phyloP scores from a whole-genome alignment of 2,797 vertebrate genomes.

The Acrossocheilus fasciatus region DNA sequence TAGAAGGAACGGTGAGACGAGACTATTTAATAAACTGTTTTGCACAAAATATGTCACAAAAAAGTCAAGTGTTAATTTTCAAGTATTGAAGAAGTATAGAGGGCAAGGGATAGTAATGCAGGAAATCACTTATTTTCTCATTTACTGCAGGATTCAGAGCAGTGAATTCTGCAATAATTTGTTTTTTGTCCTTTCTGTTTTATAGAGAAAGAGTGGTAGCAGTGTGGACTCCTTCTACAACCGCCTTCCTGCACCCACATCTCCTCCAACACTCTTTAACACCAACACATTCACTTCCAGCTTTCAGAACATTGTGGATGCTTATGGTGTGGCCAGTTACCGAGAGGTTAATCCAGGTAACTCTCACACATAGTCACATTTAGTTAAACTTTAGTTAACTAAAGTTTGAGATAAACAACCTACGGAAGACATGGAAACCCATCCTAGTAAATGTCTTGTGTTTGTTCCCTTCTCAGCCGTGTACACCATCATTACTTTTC shows the following conservation, averaged over 20 bases:
- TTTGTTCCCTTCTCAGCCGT: slow-evolving; percentile 75
- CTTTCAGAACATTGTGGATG: slow-evolving; percentile 83
- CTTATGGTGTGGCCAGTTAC: slow-evolving; percentile 82
- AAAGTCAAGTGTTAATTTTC: background rate
- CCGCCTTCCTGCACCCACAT: slow-evolving; percentile 59
- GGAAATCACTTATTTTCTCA: background rate
- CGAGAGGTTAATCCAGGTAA: slow-evolving; percentile 84
- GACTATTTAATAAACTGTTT: background rate
- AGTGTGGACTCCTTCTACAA: slow-evolving; percentile 55
- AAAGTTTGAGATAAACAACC: background rate
- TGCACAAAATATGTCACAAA: background rate
- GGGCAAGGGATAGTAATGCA: background rate
- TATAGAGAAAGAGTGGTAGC: slow-evolving; percentile 55
- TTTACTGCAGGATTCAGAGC: background rate
- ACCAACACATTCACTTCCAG: slow-evolving; percentile 82
- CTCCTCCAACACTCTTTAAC: slow-evolving; percentile 82
- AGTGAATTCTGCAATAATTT: background rate
- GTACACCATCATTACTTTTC: slow-evolving; percentile 95
- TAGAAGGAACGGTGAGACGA: slow-evolving; percentile 49
- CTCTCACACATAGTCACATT: background rate
- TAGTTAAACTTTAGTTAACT: background rate
- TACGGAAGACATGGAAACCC: background rate
- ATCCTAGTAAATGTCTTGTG: background rate
- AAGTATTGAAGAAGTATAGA: background rate
- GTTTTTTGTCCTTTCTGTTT: background rate